Evolutionary conservation across 2,113 vertebrate species (phyloP).

Genomic region (Octodon degus): DNA sequence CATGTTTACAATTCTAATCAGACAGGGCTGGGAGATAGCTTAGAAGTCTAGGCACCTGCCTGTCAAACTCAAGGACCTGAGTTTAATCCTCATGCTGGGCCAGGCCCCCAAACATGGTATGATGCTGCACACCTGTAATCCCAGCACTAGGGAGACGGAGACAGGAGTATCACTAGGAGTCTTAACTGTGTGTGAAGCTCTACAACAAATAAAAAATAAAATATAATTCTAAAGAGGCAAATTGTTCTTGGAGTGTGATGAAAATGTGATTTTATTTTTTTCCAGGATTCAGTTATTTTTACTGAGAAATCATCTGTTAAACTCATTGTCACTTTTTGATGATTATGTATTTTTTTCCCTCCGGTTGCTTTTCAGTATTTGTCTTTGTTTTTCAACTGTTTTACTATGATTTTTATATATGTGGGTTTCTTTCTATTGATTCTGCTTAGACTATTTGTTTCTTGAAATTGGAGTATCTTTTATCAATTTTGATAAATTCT

Average conservation of each 20-base stretch:
- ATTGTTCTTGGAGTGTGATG: background rate
- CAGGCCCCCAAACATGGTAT: too few species aligned
- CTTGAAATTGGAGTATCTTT: background rate
- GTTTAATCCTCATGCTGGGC: too few species aligned
- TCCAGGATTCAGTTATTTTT: background rate
- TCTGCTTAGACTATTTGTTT: slow-evolving; percentile 7
- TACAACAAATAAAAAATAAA: too few species aligned
- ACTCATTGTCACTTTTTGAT: background rate
- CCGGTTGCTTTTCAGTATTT: background rate
- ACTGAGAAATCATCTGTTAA: background rate
- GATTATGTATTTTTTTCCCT: background rate
- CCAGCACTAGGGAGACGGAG: too few species aligned
- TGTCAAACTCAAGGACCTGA: too few species aligned
- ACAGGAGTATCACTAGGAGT: too few species aligned
- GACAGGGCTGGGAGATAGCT: background rate
- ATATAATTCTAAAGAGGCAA: background rate
- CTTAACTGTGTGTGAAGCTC: too few species aligned
- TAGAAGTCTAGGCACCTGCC: too few species aligned
- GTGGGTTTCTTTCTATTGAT: background rate
- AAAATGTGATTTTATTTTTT: slow-evolving; percentile 27
- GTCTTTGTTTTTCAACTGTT: background rate
- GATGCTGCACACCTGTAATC: too few species aligned
- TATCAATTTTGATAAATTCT: slow-evolving; percentile 1
- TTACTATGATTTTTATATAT: background rate
- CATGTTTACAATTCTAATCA: background rate